Percentiles rank a stretch among this genome's conserved stretches.
Conservation (phyloP, 1,140 invertebrate species). For the Brachionus plicatilis region DNA sequence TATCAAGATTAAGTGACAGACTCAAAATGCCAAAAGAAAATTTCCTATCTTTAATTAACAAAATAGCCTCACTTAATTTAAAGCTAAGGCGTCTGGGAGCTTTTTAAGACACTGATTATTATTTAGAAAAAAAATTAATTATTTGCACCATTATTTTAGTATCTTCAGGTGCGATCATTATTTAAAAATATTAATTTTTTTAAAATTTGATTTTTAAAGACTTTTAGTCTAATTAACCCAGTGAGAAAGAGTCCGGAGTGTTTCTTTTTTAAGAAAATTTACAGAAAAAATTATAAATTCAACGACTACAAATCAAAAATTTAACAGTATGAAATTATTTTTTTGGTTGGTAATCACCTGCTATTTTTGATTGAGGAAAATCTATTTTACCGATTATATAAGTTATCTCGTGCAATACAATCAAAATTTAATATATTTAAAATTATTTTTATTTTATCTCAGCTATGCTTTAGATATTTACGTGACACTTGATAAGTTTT, state of each 20-base stretch:
- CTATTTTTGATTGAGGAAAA: not conserved
- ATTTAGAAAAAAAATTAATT: not conserved
- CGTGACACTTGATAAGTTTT: not conserved
- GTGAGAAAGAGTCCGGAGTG: not conserved
- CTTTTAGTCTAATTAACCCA: not conserved
- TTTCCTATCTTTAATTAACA: not conserved
- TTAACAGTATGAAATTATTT: not conserved
- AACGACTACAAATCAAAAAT: not conserved
- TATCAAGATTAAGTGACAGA: not conserved
- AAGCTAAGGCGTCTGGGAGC: not conserved
- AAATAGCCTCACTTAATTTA: not conserved
- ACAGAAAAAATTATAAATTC: not conserved
- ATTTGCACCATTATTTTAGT: too few species aligned
- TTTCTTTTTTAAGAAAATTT: not conserved
- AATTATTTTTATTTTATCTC: not conserved
- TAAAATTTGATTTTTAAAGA: not conserved
- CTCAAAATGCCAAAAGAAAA: not conserved
- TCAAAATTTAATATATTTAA: not conserved
- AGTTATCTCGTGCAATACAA: not conserved
- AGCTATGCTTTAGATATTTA: not conserved
- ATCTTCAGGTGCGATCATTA: not conserved
- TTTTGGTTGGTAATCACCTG: not conserved
- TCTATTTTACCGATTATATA: not conserved
- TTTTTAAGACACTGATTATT: not conserved
- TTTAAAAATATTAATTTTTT: not conserved